These are phyloP conservation scores for Orchesella flavescens DNA, from an alignment of 2,888 invertebrate genomes.

Conservation along the genomic window DNA sequence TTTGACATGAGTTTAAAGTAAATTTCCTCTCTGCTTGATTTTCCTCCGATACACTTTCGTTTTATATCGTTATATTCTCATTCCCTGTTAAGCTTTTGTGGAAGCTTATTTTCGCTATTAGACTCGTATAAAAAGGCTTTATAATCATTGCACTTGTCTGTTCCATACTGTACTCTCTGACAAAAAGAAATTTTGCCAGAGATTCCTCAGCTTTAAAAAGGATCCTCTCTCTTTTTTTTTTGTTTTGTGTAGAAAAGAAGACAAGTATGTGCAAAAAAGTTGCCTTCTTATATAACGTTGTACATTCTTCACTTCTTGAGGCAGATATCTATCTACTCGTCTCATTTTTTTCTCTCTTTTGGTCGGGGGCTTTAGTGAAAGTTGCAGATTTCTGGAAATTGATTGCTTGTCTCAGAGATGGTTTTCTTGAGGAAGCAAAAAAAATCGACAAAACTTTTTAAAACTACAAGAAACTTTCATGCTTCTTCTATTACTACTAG, in stretches of 20 bases:
- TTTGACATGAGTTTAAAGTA: conserved; percentile 47
- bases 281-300: background rate
- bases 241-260: too few relatives aligned
- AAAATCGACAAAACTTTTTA: conserved; percentile 44
- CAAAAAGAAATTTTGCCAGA: too few relatives aligned
- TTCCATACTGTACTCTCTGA: too few relatives aligned
- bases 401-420: conserved; percentile 54
- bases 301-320: background rate
- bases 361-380: conserved; percentile 40
- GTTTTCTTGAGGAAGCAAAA: conserved; percentile 15
- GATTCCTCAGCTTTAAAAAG: too few relatives aligned
- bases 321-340: background rate
- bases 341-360: conserved; percentile 1
- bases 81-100: background rate
- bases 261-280: background rate
- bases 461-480: conserved; percentile 30
- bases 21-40: conserved; percentile 34
- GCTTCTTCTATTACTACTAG: background rate
- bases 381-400: conserved; percentile 59
- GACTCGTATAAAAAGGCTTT: too few relatives aligned
- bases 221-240: too few relatives aligned
- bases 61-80: background rate
- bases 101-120: too few relatives aligned
- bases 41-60: conserved; percentile 28
- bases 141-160: too few relatives aligned